These are phyloP conservation scores for Heterotis niloticus DNA, from an alignment of 2,113 vertebrate genomes.

Conservation along the genomic window DNA sequence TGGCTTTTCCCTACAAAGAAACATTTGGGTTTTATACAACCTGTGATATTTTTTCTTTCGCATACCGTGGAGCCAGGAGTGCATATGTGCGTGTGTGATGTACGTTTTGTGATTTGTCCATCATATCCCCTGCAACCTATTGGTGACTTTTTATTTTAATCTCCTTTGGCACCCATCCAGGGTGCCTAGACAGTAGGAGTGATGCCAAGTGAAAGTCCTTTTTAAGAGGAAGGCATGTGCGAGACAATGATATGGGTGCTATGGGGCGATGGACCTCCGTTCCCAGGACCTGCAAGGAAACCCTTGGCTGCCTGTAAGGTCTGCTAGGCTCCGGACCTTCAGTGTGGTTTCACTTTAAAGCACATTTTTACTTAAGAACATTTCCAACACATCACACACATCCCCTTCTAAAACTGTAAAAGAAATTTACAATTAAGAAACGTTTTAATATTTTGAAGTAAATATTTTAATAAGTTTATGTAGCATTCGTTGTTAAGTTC, in stretches of 20 bases:
- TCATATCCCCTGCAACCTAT: constrained; percentile 24
- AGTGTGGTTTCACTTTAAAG: background rate
- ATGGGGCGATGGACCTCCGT: constrained; percentile 5
- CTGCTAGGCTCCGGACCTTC: constrained; percentile 39
- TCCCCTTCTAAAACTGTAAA: no score
- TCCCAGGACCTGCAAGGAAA: constrained; percentile 45
- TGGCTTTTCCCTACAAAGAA: background rate
- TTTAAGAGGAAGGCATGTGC: background rate
- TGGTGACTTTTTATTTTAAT: constrained; percentile 43
- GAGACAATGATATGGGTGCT: background rate
- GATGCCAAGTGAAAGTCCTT: constrained; percentile 42
- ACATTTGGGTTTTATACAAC: background rate
- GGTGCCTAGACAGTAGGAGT: constrained; percentile 45
- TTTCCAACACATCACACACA: no score
- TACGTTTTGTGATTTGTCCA: constrained; percentile 16
- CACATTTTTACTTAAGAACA: no score
- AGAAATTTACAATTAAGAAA: background rate
- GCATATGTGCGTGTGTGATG: constrained; percentile 31
- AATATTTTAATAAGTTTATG: background rate
- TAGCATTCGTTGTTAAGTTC: background rate
- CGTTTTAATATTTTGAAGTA: background rate
- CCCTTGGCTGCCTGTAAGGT: constrained; percentile 48
- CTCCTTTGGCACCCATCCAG: constrained; percentile 57
- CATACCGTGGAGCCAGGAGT: background rate
- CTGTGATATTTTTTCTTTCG: background rate